A percentile compares a stretch with the other conserved stretches of the same genome.
These are phyloP conservation scores for Conus canariensis DNA, from an alignment of 2,888 invertebrate species.

Conservation along the genomic window DNA sequence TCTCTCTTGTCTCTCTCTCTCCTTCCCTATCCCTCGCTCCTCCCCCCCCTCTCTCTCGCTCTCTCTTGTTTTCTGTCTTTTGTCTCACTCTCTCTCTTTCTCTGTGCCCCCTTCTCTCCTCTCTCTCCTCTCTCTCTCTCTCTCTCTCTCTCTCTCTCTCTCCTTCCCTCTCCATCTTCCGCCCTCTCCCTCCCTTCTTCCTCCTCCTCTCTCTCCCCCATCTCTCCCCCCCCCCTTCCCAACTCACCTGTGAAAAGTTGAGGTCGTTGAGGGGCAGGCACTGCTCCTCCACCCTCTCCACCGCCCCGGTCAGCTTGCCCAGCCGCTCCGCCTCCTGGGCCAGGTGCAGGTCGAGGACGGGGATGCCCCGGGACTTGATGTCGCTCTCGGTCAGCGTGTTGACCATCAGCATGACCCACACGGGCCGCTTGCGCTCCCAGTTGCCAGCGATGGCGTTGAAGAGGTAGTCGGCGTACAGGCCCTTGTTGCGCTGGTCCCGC, in stretches of 20 bases:
- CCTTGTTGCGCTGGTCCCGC: conserved; percentile 75
- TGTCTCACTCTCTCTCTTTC: too few relatives aligned
- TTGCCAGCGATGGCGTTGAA: conserved; percentile 80
- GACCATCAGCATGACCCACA: conserved; percentile 82
- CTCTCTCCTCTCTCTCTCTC: background rate
- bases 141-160: background rate
- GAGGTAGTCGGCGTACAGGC: conserved; percentile 80
- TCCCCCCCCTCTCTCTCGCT: background rate
- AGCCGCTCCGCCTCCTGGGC: conserved; percentile 80
- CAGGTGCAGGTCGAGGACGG: conserved; percentile 81
- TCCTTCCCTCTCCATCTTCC: background rate
- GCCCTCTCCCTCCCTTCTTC: background rate
- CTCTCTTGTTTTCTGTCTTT: background rate
- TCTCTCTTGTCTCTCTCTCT: background rate
- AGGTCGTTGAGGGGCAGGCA: conserved; percentile 82
- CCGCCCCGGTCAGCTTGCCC: conserved; percentile 80
- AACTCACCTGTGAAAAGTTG: conserved; percentile 80
- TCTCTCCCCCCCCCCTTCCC: background rate
- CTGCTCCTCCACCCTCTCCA: conserved; percentile 82
- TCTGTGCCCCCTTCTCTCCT: too few relatives aligned
- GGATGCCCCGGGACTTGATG: conserved; percentile 79
- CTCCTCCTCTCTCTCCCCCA: background rate
- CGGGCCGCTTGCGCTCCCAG: conserved; percentile 81
- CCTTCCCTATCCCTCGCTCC: background rate
- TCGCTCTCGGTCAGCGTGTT: conserved; percentile 81